Evolutionary conservation across 2,797 vertebrate species (phyloP).

Genomic region (Syngnathus rostellatus): DNA sequence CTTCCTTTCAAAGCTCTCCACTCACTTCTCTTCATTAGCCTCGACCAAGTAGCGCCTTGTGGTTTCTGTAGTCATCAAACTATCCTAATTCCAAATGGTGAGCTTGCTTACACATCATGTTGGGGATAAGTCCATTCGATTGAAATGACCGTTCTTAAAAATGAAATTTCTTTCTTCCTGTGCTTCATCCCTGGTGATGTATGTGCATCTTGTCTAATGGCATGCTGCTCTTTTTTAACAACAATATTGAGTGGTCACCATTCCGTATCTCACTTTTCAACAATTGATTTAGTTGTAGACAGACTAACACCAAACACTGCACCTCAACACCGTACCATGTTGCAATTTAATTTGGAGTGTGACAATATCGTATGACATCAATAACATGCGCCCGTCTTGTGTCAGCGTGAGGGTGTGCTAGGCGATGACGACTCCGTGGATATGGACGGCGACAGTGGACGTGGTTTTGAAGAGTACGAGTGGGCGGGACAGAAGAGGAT

Average conservation of each 20-base stretch:
- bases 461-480: constrained; percentile 96
- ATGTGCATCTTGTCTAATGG: neutral
- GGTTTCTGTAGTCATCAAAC: constrained; percentile 7
- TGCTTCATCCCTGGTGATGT: neutral
- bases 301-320: neutral
- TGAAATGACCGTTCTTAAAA: neutral
- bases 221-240: neutral
- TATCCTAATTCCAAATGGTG: neutral
- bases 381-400: constrained; percentile 27
- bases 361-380: neutral
- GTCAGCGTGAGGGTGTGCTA: constrained; percentile 88
- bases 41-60: neutral
- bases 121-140: constrained; percentile 12
- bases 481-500: constrained; percentile 99
- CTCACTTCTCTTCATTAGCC: constrained; percentile 13
- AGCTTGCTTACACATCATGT: constrained; percentile 31
- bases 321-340: neutral
- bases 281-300: neutral
- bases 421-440: constrained; percentile 92
- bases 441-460: constrained; percentile 89
- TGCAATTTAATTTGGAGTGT: neutral
- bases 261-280: neutral
- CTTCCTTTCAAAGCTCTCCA: constrained; percentile 26
- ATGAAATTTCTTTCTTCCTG: neutral
- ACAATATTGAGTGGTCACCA: neutral